Base-by-base conservation (phyloP, 2,113 vertebrate species). In the Pica pica region DNA sequence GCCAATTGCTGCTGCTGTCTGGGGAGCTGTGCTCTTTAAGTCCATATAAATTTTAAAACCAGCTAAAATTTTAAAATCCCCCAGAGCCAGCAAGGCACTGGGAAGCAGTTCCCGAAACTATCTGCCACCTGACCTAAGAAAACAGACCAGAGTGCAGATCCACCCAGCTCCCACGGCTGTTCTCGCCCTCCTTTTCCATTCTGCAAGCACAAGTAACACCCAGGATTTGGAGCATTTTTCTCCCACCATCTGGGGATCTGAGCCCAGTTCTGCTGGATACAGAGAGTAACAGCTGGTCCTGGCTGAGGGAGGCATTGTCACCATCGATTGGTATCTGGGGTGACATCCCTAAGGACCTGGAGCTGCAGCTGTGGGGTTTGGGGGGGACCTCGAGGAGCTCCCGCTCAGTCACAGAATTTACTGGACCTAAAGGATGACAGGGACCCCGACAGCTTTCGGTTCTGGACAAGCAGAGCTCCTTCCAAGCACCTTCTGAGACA, bases 371-470 rank as follows among this genome's bases (percentile, higher is more conserved):
- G 56, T 2, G 24, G 46, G 2, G 37, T 68, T 21, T 50, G 30
- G 42, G 41, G 47, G 37, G 4, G 39, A 42, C 6, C 41, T 17
- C 5, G 2, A 56, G 39, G 30, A 80, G 79, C 7, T 46, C 59
- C 41, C 16, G 31, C 39, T 35, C 1, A 0, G 7, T 14, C 59
- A 65, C 24, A 68, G 53, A 76, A 37, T 46, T 7, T 60, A 49
- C 35, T 56, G 76, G 50, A 53, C 27, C 37, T 52, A 13, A 42
- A 78, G n/a, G 70, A 44, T 8, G 35, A 35, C 37, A 37, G 1
- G 0, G 16, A 57, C 18, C 31, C 41, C 0, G 6, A 23, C 0
- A 41, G 16, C 10, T 69, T 74, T 18, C 28, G 18, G 44, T 21
- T 79, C n/a, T 82, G 74, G 67, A 24, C 13, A 56, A 52, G 22